Percentiles rank a stretch among this genome's conserved stretches.
Conservation (phyloP, 2,888 invertebrate genomes). For the Papilio elwesi region DNA sequence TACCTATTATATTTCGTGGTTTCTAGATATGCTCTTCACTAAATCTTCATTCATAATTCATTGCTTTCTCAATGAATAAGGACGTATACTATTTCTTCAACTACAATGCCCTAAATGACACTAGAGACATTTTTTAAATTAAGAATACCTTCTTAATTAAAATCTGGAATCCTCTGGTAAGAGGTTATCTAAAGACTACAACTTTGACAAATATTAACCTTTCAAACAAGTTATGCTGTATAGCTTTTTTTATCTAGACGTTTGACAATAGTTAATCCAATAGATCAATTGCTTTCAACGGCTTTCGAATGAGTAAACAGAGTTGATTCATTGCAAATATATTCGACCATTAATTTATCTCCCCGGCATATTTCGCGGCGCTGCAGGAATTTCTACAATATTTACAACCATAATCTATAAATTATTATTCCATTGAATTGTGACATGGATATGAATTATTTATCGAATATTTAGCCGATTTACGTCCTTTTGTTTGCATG, state of each 20-base stretch:
- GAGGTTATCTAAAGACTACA: neutral
- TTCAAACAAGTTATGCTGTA: neutral
- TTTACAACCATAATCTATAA: slow-evolving; percentile 23
- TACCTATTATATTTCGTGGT: no score
- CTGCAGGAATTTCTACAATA: slow-evolving; percentile 5
- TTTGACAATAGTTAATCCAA: slow-evolving; percentile 1
- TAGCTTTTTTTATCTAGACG: neutral
- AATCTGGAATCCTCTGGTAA: no score
- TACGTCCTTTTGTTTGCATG: neutral
- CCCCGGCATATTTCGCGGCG: neutral
- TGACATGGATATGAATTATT: slow-evolving; percentile 13
- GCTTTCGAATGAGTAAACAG: slow-evolving; percentile 6
- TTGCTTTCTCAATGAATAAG: no score
- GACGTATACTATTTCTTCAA: no score
- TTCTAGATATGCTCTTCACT: no score
- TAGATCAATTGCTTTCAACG: slow-evolving; percentile 20
- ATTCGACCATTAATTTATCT: slow-evolving; percentile 18
- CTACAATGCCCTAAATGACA: no score
- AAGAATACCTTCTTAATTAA: no score
- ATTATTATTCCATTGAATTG: slow-evolving; percentile 25
- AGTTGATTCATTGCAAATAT: slow-evolving; percentile 23
- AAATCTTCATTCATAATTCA: no score
- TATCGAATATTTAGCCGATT: slow-evolving; percentile 1
- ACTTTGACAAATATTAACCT: neutral
- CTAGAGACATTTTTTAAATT: no score